These are phyloP conservation scores for Acropternis orthonyx DNA, from an alignment of 2,797 vertebrate genomes.

Conservation along the genomic window DNA sequence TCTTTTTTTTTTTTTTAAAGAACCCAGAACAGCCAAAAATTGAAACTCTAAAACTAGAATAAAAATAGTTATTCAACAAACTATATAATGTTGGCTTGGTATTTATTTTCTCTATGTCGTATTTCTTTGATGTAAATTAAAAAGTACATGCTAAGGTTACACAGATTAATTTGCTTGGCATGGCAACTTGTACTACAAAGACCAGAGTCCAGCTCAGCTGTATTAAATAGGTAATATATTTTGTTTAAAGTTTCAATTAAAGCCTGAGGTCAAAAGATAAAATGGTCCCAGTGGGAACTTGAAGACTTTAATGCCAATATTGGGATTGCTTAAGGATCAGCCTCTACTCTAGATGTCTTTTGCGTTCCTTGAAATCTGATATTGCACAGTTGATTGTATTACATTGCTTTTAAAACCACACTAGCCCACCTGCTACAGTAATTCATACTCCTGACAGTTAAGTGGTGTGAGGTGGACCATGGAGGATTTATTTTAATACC, in stretches of 20 bases:
- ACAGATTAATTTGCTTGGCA: slow-evolving; percentile 72
- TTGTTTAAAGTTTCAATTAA: slow-evolving; percentile 82
- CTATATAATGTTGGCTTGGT: background rate
- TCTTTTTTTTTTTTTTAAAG: background rate
- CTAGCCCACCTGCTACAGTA: slow-evolving; percentile 79
- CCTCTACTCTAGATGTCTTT: slow-evolving; percentile 71
- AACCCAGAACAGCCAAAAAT: slow-evolving; percentile 26
- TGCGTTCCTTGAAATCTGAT: slow-evolving; percentile 77
- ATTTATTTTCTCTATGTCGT: slow-evolving; percentile 42
- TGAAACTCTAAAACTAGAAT: slow-evolving; percentile 26
- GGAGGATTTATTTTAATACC: slow-evolving; percentile 53
- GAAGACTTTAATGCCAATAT: slow-evolving; percentile 75
- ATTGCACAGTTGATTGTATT: slow-evolving; percentile 78
- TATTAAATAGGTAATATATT: slow-evolving; percentile 80
- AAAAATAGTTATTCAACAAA: slow-evolving; percentile 44
- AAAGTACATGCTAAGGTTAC: slow-evolving; percentile 56
- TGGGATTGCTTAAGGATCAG: slow-evolving; percentile 70
- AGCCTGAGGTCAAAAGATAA: slow-evolving; percentile 73
- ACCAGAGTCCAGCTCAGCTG: slow-evolving; percentile 65
- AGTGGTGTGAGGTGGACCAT: slow-evolving; percentile 57
- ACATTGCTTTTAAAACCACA: slow-evolving; percentile 77
- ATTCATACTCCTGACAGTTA: slow-evolving; percentile 71
- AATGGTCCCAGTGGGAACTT: slow-evolving; percentile 67
- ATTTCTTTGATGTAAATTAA: slow-evolving; percentile 63
- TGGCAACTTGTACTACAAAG: slow-evolving; percentile 65